These are phyloP conservation scores for Aplochiton taeniatus DNA, from an alignment of 2,797 vertebrate species.

Conservation along the genomic window DNA sequence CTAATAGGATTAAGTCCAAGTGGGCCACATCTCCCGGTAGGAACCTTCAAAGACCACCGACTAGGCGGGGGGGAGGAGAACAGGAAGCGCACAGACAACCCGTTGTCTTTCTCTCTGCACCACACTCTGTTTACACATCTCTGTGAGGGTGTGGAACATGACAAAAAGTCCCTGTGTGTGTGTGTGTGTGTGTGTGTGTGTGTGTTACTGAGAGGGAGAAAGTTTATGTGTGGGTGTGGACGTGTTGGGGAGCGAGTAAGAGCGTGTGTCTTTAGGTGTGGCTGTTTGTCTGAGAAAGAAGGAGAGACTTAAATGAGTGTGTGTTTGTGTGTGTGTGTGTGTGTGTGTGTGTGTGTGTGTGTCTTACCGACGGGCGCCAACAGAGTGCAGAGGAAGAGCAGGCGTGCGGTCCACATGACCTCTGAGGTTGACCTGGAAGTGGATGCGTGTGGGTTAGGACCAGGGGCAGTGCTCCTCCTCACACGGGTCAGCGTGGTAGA, in stretches of 20 bases:
- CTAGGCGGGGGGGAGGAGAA: slow-evolving; percentile 24
- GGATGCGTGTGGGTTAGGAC: slow-evolving; percentile 48
- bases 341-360: not conserved
- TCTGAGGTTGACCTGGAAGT: slow-evolving; percentile 71
- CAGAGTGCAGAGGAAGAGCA: slow-evolving; percentile 85
- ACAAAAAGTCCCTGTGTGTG: too few relatives aligned
- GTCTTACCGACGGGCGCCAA: slow-evolving; percentile 86
- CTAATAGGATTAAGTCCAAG: slow-evolving; percentile 75
- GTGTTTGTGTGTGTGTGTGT: not conserved
- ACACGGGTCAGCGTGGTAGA: slow-evolving; percentile 59
- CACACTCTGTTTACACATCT: not conserved
- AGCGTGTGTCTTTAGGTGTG: not conserved
- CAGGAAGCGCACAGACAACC: slow-evolving; percentile 46
- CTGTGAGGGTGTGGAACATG: too few relatives aligned
- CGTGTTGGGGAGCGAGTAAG: not conserved
- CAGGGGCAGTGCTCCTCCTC: slow-evolving; percentile 55
- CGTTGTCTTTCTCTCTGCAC: slow-evolving; percentile 45
- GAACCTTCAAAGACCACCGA: slow-evolving; percentile 64
- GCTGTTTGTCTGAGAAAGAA: not conserved
- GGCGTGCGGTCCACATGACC: slow-evolving; percentile 92
- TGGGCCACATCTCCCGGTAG: slow-evolving; percentile 62
- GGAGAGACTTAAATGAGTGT: not conserved
- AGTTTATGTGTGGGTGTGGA: not conserved
- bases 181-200: too few relatives aligned
- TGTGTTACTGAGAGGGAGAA: too few relatives aligned